phyloP scores from a whole-genome alignment of 2,113 vertebrate genomes.

The Fregata magnificens region DNA sequence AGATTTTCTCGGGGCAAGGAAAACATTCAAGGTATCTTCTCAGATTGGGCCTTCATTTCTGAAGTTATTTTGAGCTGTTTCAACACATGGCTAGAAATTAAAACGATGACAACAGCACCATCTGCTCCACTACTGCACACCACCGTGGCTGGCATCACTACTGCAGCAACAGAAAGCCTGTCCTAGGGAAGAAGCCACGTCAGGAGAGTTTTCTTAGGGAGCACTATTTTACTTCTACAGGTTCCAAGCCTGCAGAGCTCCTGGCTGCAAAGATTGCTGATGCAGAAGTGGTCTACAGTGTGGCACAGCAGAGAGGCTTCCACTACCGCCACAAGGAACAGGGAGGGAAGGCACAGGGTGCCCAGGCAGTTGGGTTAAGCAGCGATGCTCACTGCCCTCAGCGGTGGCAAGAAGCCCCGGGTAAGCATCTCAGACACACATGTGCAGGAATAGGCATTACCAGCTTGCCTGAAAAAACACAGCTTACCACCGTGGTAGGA shows the following conservation, averaged over 20 bases:
- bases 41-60: background rate
- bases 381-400: background rate
- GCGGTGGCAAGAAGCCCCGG: fast-evolving
- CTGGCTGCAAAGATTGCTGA: fast-evolving
- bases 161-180: background rate
- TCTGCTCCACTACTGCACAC: constrained; percentile 1
- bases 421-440: background rate
- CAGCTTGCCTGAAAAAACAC: background rate
- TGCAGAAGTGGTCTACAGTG: fast-evolving
- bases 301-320: background rate
- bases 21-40: background rate
- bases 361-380: background rate
- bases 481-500: background rate
- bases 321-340: too few relatives aligned
- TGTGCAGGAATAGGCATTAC: fast-evolving
- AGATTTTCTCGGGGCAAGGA: background rate
- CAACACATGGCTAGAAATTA: background rate
- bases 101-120: constrained; percentile 5
- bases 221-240: background rate
- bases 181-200: background rate
- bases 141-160: background rate
- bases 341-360: background rate
- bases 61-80: constrained; percentile 33
- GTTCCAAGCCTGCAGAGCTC: background rate
- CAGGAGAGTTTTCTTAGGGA: background rate